Evolutionary conservation across 2,888 invertebrate genomes (phyloP), one percentile per base, ranked within the genome.

Genomic region (Drosophila anomelani): DNA sequence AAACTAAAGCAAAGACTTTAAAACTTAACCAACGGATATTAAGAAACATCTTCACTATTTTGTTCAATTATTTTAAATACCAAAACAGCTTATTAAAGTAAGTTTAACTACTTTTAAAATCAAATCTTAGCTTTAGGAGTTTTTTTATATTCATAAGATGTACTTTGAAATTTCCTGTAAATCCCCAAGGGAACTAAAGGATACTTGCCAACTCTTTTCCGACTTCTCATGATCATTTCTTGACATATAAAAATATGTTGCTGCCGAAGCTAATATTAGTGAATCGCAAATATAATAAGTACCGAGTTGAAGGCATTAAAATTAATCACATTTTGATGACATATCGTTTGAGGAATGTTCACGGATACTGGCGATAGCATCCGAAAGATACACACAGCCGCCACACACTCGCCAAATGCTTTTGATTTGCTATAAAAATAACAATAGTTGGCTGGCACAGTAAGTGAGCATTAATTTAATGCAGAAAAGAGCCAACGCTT

Each of bases 391-490:
- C 41, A 78, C 41, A 78, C 29, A 20, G 34, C n/a, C 20, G 36
- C 36, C 15, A 34, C 20, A 29, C 59, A 46, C 64, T 53, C 44
- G 20, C 32, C 49, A 49, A 47, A 64, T 43, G 69, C 53, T 61
- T 67, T 73, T 73, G 46, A 68, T 58, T 63, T 44, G 38, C 41
- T 58, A 39, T 74, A 74, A 67, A 74, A 75, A 74, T 74, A 74
- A 74, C 56, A 51, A 43, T 36, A 54, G 58, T 49, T 55, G 54
- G 38, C 61, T 80, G 78, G 69, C 73, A 75, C 83, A 85, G 85
- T 83, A 80, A 86, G 62, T 86, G 75, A 66, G 79, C 70, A 77
- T 88, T 58, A 79, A 77, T 80, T 86, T 76, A 62, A 77, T 75
- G 78, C 85, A 75, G 69, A 75, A 57, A 61, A 76, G 23, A 53